Conservation (phyloP, 64 coral and sea anemone species). For the Actinia tenebrosa region DNA sequence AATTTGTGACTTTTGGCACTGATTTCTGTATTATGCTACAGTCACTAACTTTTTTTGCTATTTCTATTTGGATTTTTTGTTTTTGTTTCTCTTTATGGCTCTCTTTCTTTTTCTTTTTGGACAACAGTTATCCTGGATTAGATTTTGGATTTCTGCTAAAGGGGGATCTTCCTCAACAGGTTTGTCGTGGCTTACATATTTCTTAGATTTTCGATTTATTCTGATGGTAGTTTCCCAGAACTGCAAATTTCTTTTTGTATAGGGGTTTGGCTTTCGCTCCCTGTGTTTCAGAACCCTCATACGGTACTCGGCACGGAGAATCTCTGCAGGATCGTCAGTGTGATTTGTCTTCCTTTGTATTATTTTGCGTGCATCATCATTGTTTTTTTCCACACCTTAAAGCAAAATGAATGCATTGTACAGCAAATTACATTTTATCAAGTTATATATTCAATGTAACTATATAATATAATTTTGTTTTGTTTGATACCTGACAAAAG, state of each 20-base stretch:
- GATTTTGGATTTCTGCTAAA: neutral
- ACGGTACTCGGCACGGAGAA: neutral
- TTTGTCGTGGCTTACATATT: neutral
- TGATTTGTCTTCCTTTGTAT: conserved; percentile 25
- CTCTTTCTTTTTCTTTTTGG: neutral
- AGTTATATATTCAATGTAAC: no score
- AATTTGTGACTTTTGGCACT: neutral
- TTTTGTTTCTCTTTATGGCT: neutral
- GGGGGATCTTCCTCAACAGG: neutral
- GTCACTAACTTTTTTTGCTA: neutral
- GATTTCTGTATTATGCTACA: neutral
- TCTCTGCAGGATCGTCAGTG: conserved; percentile 20
- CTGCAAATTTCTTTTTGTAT: neutral
- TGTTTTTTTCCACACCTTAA: conserved; percentile 21
- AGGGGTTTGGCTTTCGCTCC: neutral
- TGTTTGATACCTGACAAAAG: no score
- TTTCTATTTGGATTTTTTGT: neutral
- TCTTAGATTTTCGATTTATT: conserved; percentile 1
- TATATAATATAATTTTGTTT: no score
- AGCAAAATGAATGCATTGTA: neutral
- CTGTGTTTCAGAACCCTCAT: neutral
- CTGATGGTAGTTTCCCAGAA: neutral
- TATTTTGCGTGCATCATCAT: conserved; percentile 15
- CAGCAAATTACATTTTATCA: no score
- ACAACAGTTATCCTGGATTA: neutral